These are phyloP conservation scores for Theristicus caerulescens DNA, from an alignment of 2,113 vertebrate genomes.

Conservation along the genomic window DNA sequence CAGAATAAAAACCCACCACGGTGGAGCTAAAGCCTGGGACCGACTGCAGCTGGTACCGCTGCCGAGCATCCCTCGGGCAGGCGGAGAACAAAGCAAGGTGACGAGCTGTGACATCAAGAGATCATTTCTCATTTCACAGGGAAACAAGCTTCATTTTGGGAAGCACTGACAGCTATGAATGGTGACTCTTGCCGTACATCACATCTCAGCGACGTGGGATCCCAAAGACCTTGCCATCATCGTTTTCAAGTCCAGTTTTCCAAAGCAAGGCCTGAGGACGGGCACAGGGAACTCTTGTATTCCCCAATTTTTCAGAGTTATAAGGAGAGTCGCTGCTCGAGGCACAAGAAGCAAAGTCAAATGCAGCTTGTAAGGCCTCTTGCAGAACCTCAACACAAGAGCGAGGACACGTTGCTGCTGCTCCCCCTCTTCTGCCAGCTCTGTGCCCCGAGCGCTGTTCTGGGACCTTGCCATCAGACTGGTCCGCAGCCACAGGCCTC, in stretches of 20 bases:
- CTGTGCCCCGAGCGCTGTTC: neutral
- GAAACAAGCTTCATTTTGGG: neutral
- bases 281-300: neutral
- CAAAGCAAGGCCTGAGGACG: neutral
- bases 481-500: neutral
- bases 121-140: neutral
- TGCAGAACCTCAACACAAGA: neutral
- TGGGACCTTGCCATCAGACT: neutral
- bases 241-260: neutral
- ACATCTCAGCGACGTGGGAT: rapidly evolving
- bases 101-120: rapidly evolving
- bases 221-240: neutral
- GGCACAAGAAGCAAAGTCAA: neutral
- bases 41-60: neutral
- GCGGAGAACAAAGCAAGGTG: neutral
- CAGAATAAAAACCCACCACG: neutral
- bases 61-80: neutral
- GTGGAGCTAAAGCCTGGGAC: neutral
- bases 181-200: neutral
- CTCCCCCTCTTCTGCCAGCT: neutral
- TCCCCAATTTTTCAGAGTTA: neutral
- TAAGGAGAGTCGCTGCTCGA: neutral
- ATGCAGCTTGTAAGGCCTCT: neutral
- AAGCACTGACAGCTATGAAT: rapidly evolving
- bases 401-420: rapidly evolving